These are phyloP conservation scores for Macrotus californicus DNA, from an alignment of 2,113 vertebrate species.

Conservation along the genomic window DNA sequence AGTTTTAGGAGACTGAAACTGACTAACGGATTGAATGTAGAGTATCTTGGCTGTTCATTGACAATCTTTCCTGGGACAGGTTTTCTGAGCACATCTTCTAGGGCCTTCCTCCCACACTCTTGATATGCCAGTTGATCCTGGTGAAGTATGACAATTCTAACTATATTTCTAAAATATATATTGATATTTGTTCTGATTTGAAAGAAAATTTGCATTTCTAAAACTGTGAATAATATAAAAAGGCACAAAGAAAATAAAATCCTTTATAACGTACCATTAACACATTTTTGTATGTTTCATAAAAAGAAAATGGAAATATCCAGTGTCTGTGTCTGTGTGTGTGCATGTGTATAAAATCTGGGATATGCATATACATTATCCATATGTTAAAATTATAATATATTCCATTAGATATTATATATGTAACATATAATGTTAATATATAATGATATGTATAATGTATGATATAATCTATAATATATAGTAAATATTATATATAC, in stretches of 20 bases:
- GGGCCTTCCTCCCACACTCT: not conserved
- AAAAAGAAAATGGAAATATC: constrained; percentile 5
- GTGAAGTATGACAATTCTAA: not conserved
- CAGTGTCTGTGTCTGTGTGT: not conserved
- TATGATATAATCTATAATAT: not conserved
- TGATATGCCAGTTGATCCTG: not conserved
- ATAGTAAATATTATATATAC: not conserved
- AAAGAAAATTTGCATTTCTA: constrained; percentile 27
- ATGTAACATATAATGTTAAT: not conserved
- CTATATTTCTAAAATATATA: constrained; percentile 12
- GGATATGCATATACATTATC: not conserved
- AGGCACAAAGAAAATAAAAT: not conserved
- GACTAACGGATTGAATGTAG: not conserved
- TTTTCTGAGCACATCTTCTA: not conserved
- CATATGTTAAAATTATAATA: not conserved
- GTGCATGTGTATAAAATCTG: not conserved
- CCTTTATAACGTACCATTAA: not conserved
- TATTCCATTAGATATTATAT: not conserved
- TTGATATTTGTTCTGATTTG: constrained; percentile 38
- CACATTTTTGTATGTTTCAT: not conserved
- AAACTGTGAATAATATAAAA: constrained; percentile 23
- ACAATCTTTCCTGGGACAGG: not conserved
- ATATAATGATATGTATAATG: not conserved
- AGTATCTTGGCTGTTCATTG: not conserved
- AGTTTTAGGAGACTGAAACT: not conserved